Evolutionary conservation across 2,113 vertebrate genomes (phyloP).

Genomic region (Condylura cristata): DNA sequence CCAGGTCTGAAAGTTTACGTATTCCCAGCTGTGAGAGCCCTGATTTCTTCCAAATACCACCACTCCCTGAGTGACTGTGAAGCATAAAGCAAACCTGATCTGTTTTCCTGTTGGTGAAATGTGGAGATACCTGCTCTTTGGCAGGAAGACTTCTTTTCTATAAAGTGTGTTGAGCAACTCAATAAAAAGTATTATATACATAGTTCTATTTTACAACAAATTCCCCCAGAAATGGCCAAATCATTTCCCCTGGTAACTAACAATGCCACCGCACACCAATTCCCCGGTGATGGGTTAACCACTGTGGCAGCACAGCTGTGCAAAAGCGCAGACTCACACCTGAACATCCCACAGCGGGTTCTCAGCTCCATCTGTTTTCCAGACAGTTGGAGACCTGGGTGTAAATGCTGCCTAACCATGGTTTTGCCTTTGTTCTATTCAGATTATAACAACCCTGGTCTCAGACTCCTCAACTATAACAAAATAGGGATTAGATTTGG

Average conservation of each 20-base stretch:
- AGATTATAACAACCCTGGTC: not conserved
- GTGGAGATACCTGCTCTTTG: not conserved
- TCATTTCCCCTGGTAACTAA: slow-evolving; percentile 76
- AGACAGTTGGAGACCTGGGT: not conserved
- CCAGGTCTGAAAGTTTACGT: not conserved
- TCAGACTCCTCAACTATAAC: not conserved
- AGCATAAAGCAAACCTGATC: not conserved
- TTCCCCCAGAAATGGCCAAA: slow-evolving; percentile 69
- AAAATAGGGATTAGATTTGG: not conserved
- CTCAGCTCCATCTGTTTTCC: slow-evolving; percentile 17
- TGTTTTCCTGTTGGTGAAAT: slow-evolving; percentile 39
- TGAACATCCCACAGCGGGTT: not conserved
- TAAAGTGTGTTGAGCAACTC: slow-evolving; percentile 51
- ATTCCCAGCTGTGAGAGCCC: not conserved
- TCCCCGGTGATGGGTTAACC: slow-evolving; percentile 71
- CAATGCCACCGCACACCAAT: slow-evolving; percentile 63
- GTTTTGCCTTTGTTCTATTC: slow-evolving; percentile 26
- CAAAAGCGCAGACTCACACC: not conserved
- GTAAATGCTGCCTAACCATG: not conserved
- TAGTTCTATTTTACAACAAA: slow-evolving; percentile 66
- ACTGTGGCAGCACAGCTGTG: slow-evolving; percentile 72
- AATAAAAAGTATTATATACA: slow-evolving; percentile 46
- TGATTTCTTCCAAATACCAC: not conserved
- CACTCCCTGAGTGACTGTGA: not conserved
- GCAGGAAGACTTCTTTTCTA: slow-evolving; percentile 58